Percentiles rank a stretch among this genome's conserved stretches.
Conservation (phyloP, 2,113 vertebrate species). For the Protomyctophum bolini region DNA sequence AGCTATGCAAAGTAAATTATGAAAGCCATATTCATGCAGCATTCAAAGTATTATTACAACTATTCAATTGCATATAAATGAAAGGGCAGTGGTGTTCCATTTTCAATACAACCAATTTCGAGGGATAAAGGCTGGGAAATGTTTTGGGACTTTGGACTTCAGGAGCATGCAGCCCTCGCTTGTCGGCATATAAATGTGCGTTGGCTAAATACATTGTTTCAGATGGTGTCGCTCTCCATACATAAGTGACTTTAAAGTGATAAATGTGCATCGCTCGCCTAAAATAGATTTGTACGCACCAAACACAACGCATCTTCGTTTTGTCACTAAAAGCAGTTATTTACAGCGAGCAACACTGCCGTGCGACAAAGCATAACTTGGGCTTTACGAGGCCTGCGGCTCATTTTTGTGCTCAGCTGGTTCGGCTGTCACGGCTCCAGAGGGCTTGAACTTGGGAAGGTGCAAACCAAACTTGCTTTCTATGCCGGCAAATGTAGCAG, state of each 20-base stretch:
- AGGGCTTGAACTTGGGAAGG: constrained; percentile 89
- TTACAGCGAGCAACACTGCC: no score
- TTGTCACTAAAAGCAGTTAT: no score
- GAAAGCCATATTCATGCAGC: constrained; percentile 82
- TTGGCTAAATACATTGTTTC: neutral
- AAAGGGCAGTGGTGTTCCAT: constrained; percentile 59
- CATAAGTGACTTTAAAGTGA: no score
- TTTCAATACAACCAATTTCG: constrained; percentile 47
- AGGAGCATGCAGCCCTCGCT: constrained; percentile 77
- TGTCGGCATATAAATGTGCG: neutral
- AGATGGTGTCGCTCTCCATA: no score
- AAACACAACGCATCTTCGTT: no score
- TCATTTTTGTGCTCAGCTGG: constrained; percentile 48
- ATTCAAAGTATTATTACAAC: constrained; percentile 61
- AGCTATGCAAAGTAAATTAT: constrained; percentile 81
- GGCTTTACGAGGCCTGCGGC: constrained; percentile 46
- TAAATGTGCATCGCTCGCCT: no score
- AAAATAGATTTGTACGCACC: no score
- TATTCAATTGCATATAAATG: constrained; percentile 69
- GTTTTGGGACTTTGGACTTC: constrained; percentile 12
- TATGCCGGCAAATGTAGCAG: constrained; percentile 92
- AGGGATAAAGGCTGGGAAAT: constrained; percentile 14
- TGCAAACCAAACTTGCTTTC: constrained; percentile 96
- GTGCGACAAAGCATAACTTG: no score
- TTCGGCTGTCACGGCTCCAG: constrained; percentile 62